These are phyloP conservation scores for Sphaerodactylus townsendi DNA, from an alignment of 2,113 vertebrate genomes.

Conservation along the genomic window DNA sequence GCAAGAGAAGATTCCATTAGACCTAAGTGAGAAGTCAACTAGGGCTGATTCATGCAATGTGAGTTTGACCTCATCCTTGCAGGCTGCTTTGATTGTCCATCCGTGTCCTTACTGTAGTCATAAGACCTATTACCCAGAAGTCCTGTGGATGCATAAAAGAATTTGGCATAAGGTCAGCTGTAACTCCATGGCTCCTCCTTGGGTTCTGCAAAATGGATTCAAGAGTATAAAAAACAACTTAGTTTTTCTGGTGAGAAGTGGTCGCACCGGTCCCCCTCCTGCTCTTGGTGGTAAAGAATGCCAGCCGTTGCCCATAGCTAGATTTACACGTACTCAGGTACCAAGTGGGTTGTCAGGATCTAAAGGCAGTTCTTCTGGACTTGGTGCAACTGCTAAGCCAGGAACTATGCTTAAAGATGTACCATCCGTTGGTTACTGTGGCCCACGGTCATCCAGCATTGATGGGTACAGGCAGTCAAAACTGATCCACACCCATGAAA, in stretches of 20 bases:
- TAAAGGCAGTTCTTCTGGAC: constrained; percentile 61
- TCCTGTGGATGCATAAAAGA: constrained; percentile 94
- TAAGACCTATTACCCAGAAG: constrained; percentile 90
- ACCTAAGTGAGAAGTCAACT: constrained; percentile 76
- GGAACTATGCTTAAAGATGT: constrained; percentile 57
- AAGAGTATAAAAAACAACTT: constrained; percentile 76
- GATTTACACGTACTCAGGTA: constrained; percentile 81
- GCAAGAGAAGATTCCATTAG: constrained; percentile 68
- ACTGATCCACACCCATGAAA: constrained; percentile 69
- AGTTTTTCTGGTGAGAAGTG: constrained; percentile 73
- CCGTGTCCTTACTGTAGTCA: constrained; percentile 91
- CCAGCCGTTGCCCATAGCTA: constrained; percentile 80
- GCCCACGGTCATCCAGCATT: constrained; percentile 42
- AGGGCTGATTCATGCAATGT: constrained; percentile 64
- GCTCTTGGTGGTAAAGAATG: constrained; percentile 88
- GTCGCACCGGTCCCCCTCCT: constrained; percentile 91
- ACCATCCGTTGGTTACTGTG: constrained; percentile 31
- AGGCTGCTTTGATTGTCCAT: constrained; percentile 80
- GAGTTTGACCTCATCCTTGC: constrained; percentile 64
- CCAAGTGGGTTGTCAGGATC: constrained; percentile 66
- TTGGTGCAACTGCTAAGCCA: constrained; percentile 42
- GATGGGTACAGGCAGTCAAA: constrained; percentile 71
- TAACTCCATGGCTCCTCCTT: constrained; percentile 80
- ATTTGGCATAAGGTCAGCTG: constrained; percentile 91
- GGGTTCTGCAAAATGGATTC: constrained; percentile 81